Percentiles rank a stretch among this genome's conserved stretches.
Evolutionary conservation across 2,113 vertebrate species (phyloP).

Genomic region (Vicugna pacos): DNA sequence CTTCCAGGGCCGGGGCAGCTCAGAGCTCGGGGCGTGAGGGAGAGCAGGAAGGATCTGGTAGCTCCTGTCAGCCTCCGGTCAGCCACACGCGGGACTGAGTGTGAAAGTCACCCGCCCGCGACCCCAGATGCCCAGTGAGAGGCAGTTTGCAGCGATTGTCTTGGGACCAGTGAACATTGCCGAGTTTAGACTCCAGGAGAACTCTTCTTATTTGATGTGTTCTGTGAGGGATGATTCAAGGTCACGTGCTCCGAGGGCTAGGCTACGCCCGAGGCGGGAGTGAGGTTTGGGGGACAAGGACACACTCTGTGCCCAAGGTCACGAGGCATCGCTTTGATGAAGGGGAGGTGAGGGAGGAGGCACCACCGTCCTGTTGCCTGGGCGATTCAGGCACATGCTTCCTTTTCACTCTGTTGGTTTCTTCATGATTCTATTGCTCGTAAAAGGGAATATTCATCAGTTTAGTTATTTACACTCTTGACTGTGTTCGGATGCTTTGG

Average conservation of each 20-base stretch:
- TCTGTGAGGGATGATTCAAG: neutral
- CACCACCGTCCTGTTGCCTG: accelerated
- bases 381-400: neutral
- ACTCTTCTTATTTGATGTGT: neutral
- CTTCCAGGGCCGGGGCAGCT: neutral
- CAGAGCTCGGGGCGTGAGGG: neutral
- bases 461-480: neutral
- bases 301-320: accelerated
- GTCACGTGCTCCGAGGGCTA: neutral
- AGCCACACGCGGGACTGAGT: neutral
- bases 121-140: no score
- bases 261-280: accelerated
- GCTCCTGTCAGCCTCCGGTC: accelerated
- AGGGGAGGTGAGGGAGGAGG: neutral
- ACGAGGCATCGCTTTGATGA: accelerated
- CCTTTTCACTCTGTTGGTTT: neutral
- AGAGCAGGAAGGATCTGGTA: neutral
- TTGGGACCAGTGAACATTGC: neutral
- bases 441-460: neutral
- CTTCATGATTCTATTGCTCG: neutral
- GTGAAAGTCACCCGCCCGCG: no score
- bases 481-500: neutral
- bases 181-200: neutral
- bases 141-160: neutral
- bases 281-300: neutral